Conservation (phyloP, 2,797 vertebrate species). For the Tadarida brasiliensis region DNA sequence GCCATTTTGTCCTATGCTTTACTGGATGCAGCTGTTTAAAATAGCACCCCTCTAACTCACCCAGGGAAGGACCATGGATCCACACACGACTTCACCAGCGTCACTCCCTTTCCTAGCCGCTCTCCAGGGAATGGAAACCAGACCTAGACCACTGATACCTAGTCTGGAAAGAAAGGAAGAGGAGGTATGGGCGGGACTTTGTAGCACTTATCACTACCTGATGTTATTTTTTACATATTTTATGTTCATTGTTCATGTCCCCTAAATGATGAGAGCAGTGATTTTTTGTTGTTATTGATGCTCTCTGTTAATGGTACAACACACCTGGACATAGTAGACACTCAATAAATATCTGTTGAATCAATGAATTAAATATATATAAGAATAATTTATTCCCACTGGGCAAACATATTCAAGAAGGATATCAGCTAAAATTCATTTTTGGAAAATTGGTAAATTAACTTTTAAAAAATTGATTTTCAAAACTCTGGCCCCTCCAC, state of each 20-base stretch:
- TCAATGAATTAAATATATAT: background rate
- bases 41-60: background rate
- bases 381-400: background rate
- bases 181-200: background rate
- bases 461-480: constrained; percentile 37
- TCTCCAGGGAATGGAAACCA: background rate
- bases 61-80: background rate
- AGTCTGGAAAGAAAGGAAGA: background rate
- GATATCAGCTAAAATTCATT: constrained; percentile 3
- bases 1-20: background rate
- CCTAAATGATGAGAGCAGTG: background rate
- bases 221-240: background rate
- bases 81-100: background rate
- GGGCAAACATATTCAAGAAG: constrained; percentile 25
- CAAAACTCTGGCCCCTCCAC: background rate
- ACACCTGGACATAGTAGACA: background rate
- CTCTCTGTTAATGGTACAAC: background rate
- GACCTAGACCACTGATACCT: background rate
- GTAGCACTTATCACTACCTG: background rate
- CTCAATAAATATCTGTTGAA: constrained; percentile 14
- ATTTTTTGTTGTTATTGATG: background rate
- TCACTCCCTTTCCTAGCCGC: background rate
- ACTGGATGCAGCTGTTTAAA: background rate
- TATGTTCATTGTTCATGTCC: background rate
- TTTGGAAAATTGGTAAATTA: background rate